Evolutionary conservation across 2,797 vertebrate genomes (phyloP), one percentile per base, ranked within the genome.

Genomic region (Melanotaenia nigrans): DNA sequence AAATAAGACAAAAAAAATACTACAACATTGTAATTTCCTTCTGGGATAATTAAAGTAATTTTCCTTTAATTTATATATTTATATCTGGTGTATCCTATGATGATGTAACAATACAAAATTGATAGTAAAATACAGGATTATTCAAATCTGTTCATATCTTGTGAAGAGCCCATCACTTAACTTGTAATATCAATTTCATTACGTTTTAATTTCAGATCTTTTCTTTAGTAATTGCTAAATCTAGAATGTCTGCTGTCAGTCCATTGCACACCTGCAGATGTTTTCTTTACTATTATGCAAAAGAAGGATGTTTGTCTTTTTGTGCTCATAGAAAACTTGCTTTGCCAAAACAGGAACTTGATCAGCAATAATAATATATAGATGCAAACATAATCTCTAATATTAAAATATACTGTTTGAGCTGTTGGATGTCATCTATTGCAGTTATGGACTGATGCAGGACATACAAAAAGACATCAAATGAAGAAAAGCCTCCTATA

Each of bases 211-310:
- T 57, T 57, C 28, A 57, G 32, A 57, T 11, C 22, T 47, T 68
- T 24, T 36, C 3, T 69, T 61, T 55, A 60, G 59, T 51, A 18
- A 47, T 42, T 67, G n/a, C 30, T 42, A 56, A 30, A 56, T 56
- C 36, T 56, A 58, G 54, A 61, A 73, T 24, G 1, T 64, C 40
- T 57, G 38, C 32, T 54, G 5, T 63, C 67, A 12, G n/a, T 60
- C 9, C 3, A 18, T 22, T 54, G 53, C 24, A 63, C 71, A 65
- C 57, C 35, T 28, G 45, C 22, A 65, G 45, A 35, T 61, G 30
- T 61, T 67, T 68, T 73, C 45, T 54, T 81, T 51, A 73, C 77
- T 0, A 5, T 47, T 14, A 59, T 54, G 42, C 64, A 58, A 40
- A 13, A 69, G 30, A 32, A 67, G 24, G 8, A 53, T 16, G 38